A percentile compares a stretch with the other conserved stretches of the same genome.
Evolutionary conservation across 92 coral and sea anemone genomes (phyloP).

Genomic region (Palythoa grandiflora): DNA sequence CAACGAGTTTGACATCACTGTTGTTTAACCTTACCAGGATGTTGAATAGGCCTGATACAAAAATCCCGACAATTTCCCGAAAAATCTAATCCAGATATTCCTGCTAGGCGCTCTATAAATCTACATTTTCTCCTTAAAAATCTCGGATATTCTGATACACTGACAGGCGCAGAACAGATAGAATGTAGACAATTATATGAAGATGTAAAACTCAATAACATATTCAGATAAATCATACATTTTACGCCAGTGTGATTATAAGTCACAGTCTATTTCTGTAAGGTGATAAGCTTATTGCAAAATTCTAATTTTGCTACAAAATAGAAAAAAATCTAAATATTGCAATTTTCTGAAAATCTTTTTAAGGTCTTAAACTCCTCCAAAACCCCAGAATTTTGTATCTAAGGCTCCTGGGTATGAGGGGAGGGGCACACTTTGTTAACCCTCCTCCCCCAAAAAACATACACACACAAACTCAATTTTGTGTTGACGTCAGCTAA

Average conservation of each 20-base stretch:
- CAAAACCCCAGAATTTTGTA: neutral
- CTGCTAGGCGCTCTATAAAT: neutral
- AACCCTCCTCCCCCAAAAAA: neutral
- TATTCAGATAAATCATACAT: neutral
- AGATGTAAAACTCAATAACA: neutral
- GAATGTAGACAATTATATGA: neutral
- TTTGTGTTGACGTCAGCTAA: neutral
- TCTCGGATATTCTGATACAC: neutral
- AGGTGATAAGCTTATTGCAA: neutral
- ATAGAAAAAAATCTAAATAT: neutral
- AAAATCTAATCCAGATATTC: too few relatives aligned
- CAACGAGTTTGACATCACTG: too few relatives aligned
- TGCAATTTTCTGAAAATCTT: neutral
- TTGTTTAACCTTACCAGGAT: too few relatives aligned
- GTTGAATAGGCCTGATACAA: neutral
- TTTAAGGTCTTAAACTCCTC: neutral
- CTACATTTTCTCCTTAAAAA: neutral
- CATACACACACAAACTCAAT: neutral
- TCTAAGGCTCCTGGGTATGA: neutral
- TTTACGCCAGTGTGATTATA: neutral
- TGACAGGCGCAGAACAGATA: neutral
- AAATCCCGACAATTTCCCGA: neutral
- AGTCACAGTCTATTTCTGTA: neutral
- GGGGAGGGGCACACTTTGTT: neutral
- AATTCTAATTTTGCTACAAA: neutral